phyloP scores from a whole-genome alignment of 35 echinoderm and acorn worm species.

The Strongylocentrotus purpuratus region DNA sequence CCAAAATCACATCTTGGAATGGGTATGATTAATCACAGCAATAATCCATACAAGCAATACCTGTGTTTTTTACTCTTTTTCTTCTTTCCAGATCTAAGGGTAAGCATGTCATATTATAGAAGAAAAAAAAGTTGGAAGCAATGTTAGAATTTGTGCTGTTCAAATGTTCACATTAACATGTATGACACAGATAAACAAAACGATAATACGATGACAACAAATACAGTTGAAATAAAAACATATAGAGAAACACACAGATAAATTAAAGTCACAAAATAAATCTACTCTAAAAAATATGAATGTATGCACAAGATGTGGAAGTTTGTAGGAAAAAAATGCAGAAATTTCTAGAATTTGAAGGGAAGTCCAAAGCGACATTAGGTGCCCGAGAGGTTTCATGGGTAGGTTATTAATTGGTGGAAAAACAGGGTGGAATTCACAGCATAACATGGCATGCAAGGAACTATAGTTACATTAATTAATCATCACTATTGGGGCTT shows the following conservation, averaged over 20 bases:
- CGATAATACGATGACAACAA: neutral
- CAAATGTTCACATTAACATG: neutral
- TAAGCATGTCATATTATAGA: conserved; percentile 52
- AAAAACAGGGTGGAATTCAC: neutral
- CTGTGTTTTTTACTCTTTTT: conserved; percentile 76
- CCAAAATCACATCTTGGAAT: neutral
- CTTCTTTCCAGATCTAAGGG: conserved; percentile 63
- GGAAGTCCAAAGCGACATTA: neutral
- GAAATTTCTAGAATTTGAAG: neutral
- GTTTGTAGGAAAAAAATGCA: neutral
- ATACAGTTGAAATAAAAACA: neutral
- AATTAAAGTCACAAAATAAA: neutral
- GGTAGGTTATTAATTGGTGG: neutral
- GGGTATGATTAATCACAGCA: conserved; percentile 18
- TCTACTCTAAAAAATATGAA: neutral
- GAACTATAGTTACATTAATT: neutral
- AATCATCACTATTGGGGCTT: neutral
- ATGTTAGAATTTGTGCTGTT: conserved; percentile 13
- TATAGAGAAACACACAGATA: neutral
- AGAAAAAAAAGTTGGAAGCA: conserved; percentile 32
- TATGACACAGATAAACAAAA: neutral
- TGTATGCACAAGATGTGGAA: neutral
- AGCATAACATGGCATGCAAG: neutral
- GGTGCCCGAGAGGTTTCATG: neutral
- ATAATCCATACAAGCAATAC: conserved; percentile 47